Conservation (phyloP, 2,113 vertebrate genomes). For the Setophaga coronata region DNA sequence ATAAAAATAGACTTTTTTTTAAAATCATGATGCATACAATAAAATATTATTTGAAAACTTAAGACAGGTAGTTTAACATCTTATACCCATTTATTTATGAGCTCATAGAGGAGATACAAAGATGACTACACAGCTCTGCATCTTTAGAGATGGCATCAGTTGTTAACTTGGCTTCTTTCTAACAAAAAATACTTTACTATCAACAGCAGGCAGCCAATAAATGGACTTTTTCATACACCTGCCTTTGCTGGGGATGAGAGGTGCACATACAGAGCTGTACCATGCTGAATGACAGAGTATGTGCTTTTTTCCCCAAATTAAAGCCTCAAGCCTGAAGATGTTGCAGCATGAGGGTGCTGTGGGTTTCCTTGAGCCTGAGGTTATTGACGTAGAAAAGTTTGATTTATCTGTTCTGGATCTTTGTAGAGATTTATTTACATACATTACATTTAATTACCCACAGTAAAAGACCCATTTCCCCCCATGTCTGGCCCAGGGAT, state of each 20-base stretch:
- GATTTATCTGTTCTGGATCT: neutral
- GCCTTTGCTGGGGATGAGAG: neutral
- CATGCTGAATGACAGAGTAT: neutral
- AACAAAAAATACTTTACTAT: neutral
- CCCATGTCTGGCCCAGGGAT: neutral
- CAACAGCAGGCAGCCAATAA: neutral
- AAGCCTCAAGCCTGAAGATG: neutral
- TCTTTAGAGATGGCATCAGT: neutral
- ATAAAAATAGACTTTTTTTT: neutral
- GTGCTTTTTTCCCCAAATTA: neutral
- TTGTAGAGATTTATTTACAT: neutral
- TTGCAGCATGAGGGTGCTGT: rapidly evolving
- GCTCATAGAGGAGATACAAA: neutral
- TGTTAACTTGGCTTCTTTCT: neutral
- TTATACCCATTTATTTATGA: neutral
- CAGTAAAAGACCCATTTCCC: neutral
- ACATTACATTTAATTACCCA: neutral
- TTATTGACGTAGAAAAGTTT: neutral
- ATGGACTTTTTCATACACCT: neutral
- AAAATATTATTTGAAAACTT: neutral
- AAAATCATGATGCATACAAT: neutral
- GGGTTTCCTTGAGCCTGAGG: neutral
- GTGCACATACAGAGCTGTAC: too few species aligned
- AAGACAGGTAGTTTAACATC: neutral
- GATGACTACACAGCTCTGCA: neutral